phyloP scores from a whole-genome alignment of 2,888 invertebrate genomes.

The Himalopsyche anomala region DNA sequence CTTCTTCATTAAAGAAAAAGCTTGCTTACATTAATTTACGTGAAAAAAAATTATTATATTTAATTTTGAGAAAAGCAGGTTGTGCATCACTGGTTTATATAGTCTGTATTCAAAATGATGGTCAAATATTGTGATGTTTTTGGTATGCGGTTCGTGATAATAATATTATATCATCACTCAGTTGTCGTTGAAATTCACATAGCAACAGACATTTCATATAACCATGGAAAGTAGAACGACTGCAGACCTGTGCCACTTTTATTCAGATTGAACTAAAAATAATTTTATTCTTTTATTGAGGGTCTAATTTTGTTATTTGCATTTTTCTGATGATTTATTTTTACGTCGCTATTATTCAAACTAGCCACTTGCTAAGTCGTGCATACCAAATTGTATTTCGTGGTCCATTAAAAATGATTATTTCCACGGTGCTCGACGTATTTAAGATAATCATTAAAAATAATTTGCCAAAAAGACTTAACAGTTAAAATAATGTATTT shows the following conservation, averaged over 20 bases:
- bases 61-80: too few relatives aligned
- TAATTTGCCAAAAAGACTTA: conserved; percentile 28
- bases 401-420: conserved; percentile 41
- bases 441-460: conserved; percentile 42
- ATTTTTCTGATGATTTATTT: conserved; percentile 36
- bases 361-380: conserved; percentile 36
- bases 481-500: conserved; percentile 13
- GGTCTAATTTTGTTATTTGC: conserved; percentile 42
- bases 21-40: too few relatives aligned
- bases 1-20: too few relatives aligned
- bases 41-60: too few relatives aligned
- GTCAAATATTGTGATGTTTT: too few relatives aligned
- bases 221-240: neutral
- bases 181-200: neutral
- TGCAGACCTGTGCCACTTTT: neutral
- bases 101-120: too few relatives aligned
- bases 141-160: too few relatives aligned
- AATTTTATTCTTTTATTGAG: conserved; percentile 37
- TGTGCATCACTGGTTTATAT: too few relatives aligned
- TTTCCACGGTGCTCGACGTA: neutral
- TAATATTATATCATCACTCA: neutral
- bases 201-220: neutral
- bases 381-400: conserved; percentile 19
- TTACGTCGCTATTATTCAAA: conserved; percentile 32
- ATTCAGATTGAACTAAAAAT: conserved; percentile 2